Conservation (phyloP, 2,888 invertebrate species). For the Argyresthia albistria region DNA sequence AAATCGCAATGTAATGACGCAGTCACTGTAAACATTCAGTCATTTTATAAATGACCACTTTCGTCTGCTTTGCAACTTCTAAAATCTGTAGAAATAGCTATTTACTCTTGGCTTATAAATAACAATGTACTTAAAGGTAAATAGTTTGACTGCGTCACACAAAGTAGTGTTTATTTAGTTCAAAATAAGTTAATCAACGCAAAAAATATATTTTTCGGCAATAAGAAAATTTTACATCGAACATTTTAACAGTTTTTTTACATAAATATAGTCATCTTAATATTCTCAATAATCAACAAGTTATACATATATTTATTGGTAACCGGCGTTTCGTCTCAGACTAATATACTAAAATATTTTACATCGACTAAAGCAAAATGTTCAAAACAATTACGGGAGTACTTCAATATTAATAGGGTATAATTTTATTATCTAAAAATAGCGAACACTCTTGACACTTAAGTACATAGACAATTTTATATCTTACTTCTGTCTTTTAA, state of each 20-base stretch:
- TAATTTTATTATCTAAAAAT: conserved; percentile 30
- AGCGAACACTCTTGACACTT: conserved; percentile 60
- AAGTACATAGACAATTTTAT: background rate
- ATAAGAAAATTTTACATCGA: background rate
- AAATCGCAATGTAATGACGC: background rate
- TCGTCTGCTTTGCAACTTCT: too few species aligned
- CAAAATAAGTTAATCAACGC: background rate
- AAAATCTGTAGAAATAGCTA: too few species aligned
- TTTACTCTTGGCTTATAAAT: too few species aligned
- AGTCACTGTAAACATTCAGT: too few species aligned
- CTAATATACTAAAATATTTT: conserved; percentile 65
- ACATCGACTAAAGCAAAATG: conserved; percentile 62
- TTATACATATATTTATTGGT: conserved; percentile 70
- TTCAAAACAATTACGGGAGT: conserved; percentile 45
- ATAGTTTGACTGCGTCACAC: too few species aligned
- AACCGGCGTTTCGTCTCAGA: conserved; percentile 72
- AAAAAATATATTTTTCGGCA: background rate
- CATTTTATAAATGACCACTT: too few species aligned
- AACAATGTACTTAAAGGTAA: too few species aligned
- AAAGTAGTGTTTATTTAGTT: background rate
- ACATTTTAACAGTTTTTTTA: too few species aligned
- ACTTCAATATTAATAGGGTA: conserved; percentile 33
- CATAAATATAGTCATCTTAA: conserved; percentile 21
- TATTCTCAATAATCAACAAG: conserved; percentile 70
- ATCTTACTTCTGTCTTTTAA: conserved; percentile 33